Conservation (phyloP, 2,888 invertebrate species). For the Drosophila prolongata region DNA sequence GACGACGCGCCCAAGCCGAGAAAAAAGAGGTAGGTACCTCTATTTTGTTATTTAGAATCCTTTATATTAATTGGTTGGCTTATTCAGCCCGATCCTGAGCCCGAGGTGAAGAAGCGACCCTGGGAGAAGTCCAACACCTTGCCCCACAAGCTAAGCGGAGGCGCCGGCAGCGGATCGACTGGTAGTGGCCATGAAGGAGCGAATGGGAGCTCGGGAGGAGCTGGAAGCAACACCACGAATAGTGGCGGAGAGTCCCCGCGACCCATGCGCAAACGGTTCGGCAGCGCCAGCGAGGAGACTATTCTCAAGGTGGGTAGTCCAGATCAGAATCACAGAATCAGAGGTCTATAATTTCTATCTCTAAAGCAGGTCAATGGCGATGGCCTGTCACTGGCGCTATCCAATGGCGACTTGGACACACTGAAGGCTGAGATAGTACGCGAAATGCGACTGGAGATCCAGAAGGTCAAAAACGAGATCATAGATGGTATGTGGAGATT, state of each 20-base stretch:
- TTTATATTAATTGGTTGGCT: background rate
- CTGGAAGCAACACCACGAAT: constrained; percentile 81
- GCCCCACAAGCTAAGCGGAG: constrained; percentile 86
- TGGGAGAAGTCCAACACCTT: constrained; percentile 91
- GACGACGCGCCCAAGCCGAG: constrained; percentile 91
- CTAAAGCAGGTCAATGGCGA: constrained; percentile 87
- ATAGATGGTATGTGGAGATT: constrained; percentile 91
- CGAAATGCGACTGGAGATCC: constrained; percentile 95
- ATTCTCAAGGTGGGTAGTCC: constrained; percentile 88
- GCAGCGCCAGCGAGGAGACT: constrained; percentile 95
- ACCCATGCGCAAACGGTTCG: constrained; percentile 92
- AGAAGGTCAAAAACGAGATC: constrained; percentile 96
- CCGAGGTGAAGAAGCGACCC: constrained; percentile 84
- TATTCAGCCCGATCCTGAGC: constrained; percentile 81
- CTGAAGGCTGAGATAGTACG: constrained; percentile 96
- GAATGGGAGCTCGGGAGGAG: constrained; percentile 72
- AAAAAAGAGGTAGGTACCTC: constrained; percentile 84
- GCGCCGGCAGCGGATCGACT: constrained; percentile 50
- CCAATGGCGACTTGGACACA: constrained; percentile 92
- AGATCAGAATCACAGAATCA: background rate
- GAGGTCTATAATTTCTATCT: background rate
- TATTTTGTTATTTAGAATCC: background rate
- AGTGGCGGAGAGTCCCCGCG: constrained; percentile 90
- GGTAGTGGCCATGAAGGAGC: constrained; percentile 81
- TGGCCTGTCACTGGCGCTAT: constrained; percentile 88